Evolutionary conservation across 2,113 vertebrate genomes (phyloP), one percentile per base, ranked within the genome.

Genomic region (Setophaga coronata): DNA sequence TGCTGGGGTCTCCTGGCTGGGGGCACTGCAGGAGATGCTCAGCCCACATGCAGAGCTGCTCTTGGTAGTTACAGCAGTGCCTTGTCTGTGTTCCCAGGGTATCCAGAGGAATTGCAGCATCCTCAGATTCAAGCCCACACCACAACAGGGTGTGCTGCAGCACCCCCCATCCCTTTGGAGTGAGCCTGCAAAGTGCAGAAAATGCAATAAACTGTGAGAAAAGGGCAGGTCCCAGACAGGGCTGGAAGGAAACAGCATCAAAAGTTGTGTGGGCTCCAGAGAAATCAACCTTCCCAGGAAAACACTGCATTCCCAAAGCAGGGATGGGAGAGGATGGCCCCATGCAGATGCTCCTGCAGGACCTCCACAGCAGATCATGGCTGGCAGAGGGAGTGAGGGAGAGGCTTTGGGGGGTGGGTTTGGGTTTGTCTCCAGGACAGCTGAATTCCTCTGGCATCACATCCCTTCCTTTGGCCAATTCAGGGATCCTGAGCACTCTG

Each of bases 401-500:
- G 14, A 74, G 54, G 45, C 36, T 33, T 21, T 0, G 0, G 53
- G 9, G 71, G 15, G 18, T 56, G 58, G 53, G 19, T 14, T 53
- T 57, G 62, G 26, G 12, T 26, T 69, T 54, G 33, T 48, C 56
- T 90, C 61, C 67, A 48, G 34, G 29, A 57, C 47, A 58, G 11
- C 14, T 72, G 72, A 60, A 19, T 43, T 66, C 42, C 36, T 43
- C 61, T 15, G 13, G 15, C 19, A 16, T 67, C 53, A 14, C 61
- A 26, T 45, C 21, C 47, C 21, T 18, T 81, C 38, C 62, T 72
- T 40, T 34, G 43, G 48, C 58, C 78, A 18, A 0, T n/a, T 45
- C 48, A 29, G 69, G 33, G 33, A 17, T 29, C 4, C 36, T 34
- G 61, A 70, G 21, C 0, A 3, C 36, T 43, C 57, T 0, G 0